Percentiles rank a stretch among this genome's conserved stretches.
These are phyloP conservation scores for Xiphophorus couchianus DNA, from an alignment of 2,113 vertebrate genomes.

Conservation along the genomic window DNA sequence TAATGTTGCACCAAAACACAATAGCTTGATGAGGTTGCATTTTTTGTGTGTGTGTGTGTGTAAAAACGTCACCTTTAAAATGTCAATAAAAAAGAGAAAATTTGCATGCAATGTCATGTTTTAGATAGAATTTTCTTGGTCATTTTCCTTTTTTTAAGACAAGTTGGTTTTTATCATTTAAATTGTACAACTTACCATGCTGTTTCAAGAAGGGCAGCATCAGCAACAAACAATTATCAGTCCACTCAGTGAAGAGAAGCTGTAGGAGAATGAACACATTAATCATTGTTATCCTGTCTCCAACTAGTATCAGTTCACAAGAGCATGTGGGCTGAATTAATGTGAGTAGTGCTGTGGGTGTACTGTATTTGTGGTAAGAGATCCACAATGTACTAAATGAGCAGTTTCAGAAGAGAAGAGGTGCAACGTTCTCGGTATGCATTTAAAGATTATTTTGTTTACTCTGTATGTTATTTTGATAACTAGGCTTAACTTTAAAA, in stretches of 20 bases:
- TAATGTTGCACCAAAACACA: neutral
- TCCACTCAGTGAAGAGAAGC: slow-evolving; percentile 55
- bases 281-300: slow-evolving; percentile 73
- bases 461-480: slow-evolving; percentile 2
- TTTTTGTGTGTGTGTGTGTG: neutral
- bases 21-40: neutral
- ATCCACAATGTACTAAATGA: slow-evolving; percentile 32
- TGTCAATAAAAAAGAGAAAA: neutral
- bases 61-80: neutral
- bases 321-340: slow-evolving; percentile 67
- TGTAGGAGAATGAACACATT: slow-evolving; percentile 69
- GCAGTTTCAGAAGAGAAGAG: slow-evolving; percentile 15
- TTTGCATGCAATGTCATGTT: neutral
- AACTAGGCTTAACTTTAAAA: slow-evolving; percentile 7
- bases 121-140: neutral
- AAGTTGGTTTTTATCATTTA: slow-evolving; percentile 28
- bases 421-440: slow-evolving; percentile 28
- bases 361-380: slow-evolving; percentile 38
- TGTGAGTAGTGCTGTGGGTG: slow-evolving; percentile 35
- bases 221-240: slow-evolving; percentile 68
- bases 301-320: slow-evolving; percentile 55
- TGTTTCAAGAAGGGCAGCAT: slow-evolving; percentile 37
- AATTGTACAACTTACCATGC: slow-evolving; percentile 41
- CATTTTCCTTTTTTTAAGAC: slow-evolving; percentile 3
- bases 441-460: slow-evolving; percentile 31